phyloP scores from a whole-genome alignment of 2,797 vertebrate genomes.

The Tenualosa ilisha region DNA sequence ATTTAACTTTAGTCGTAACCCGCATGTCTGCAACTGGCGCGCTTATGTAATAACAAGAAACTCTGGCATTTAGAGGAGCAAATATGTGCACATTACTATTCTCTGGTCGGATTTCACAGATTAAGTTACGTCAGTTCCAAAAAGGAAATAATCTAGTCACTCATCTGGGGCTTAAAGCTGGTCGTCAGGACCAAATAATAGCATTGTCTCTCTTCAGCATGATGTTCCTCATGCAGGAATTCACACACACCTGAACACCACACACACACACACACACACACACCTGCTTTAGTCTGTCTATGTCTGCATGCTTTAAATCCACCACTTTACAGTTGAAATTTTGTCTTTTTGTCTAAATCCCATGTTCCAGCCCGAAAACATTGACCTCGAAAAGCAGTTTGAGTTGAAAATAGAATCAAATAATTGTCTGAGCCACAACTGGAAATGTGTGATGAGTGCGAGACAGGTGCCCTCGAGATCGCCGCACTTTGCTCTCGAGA shows the following conservation, averaged over 20 bases:
- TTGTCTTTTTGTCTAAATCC: not conserved
- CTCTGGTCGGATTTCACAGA: not conserved
- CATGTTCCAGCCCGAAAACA: not conserved
- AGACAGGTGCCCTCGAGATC: not conserved
- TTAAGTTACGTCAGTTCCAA: not conserved
- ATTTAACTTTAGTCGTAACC: constrained; percentile 56
- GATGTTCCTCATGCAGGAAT: too few relatives aligned
- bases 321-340: not conserved
- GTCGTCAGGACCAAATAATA: too few relatives aligned
- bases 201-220: not conserved
- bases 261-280: too few relatives aligned
- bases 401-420: not conserved
- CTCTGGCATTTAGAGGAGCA: not conserved
- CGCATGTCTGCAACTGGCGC: not conserved
- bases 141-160: not conserved
- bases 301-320: not conserved
- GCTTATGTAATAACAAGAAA: not conserved
- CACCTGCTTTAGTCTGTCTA: not conserved
- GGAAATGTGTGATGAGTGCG: not conserved
- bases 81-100: not conserved
- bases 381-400: not conserved
- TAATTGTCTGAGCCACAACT: not conserved
- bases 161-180: not conserved
- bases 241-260: not conserved
- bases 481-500: not conserved